Evolutionary conservation across 2,113 vertebrate genomes (phyloP), one percentile per base, ranked within the genome.

Genomic region (Dendropsophus ebraccatus): DNA sequence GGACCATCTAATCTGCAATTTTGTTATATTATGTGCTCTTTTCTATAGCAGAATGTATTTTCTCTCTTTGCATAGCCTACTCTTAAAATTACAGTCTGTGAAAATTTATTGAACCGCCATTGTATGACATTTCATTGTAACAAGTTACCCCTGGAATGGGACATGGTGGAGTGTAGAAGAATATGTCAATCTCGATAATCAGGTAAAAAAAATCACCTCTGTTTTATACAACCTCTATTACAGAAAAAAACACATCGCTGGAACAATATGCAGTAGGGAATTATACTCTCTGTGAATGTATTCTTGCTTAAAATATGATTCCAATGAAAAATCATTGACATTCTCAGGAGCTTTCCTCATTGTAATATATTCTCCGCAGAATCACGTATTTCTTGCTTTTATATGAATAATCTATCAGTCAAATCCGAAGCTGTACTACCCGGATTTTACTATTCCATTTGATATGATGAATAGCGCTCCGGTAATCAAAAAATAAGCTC

Each of bases 371-470:
- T 86, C 70, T 73, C 41, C 25, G 69, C 58, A 62, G 84, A 65
- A 47, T 78, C 65, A 9, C 45, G 67, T 74, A 83, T 83, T 56
- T 78, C 60, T 80, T 72, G n/a, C 30, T 86, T 45, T 85, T 86
- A 56, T 86, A 80, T 86, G 76, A 86, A 80, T 86, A 86, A 86
- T 67, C 84, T 86, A 86, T 86, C 75, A 80, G 84, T 80, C 76
- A 86, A 45, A 86, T 80, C 84, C 84, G 47, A 13, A 77, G 73
- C 56, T 67, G 56, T 76, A 73, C 62, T 80, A 45, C 65, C 41
- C 65, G 52, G 77, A 32, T 79, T 86, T 86, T 86, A 86, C 47
- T 86, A 80, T 80, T 72, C 75, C 77, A 80, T 86, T 86, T 80
- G 62, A 72, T 80, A 86, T 80, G 84, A 86, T 72, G 76, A 78